Evolutionary conservation across 2,888 invertebrate species (phyloP).

Genomic region (Sabatieria punctata): DNA sequence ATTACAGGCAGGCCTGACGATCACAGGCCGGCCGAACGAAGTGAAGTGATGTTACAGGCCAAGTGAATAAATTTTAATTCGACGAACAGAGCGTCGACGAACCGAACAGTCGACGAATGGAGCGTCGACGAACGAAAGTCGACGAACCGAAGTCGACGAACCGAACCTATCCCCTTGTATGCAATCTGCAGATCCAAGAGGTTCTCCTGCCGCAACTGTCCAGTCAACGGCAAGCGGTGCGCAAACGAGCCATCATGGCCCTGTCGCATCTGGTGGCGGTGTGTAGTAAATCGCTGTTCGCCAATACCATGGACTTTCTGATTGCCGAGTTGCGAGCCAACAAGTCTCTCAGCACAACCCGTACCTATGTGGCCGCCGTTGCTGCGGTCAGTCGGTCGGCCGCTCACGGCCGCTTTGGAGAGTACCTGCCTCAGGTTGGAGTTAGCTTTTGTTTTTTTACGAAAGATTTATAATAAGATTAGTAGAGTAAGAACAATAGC

Average conservation of each 20-base stretch:
- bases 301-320: conserved; percentile 16
- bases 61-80: too few species aligned
- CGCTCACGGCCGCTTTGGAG: conserved; percentile 87
- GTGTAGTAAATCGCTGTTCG: conserved; percentile 15
- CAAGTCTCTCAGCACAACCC: conserved; percentile 2
- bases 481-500: too few species aligned
- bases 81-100: too few species aligned
- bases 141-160: too few species aligned
- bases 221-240: conserved; percentile 75
- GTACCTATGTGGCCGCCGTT: conserved; percentile 13
- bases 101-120: too few species aligned
- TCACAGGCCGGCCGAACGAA: too few species aligned
- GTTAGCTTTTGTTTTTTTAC: too few species aligned
- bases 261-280: conserved; percentile 27
- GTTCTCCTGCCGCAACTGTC: conserved; percentile 77
- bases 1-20: too few species aligned
- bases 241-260: conserved; percentile 55
- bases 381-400: conserved; percentile 31
- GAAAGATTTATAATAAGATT: too few species aligned
- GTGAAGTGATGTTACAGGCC: too few species aligned
- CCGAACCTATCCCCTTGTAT: too few species aligned
- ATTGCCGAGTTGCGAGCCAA: conserved; percentile 9
- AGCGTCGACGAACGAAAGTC: too few species aligned
- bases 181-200: conserved; percentile 55
- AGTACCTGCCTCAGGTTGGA: conserved; percentile 55